A percentile compares a stretch with the other conserved stretches of the same genome.
Conservation (phyloP, 2,888 invertebrate species). For the Anagyrus pseudococci region DNA sequence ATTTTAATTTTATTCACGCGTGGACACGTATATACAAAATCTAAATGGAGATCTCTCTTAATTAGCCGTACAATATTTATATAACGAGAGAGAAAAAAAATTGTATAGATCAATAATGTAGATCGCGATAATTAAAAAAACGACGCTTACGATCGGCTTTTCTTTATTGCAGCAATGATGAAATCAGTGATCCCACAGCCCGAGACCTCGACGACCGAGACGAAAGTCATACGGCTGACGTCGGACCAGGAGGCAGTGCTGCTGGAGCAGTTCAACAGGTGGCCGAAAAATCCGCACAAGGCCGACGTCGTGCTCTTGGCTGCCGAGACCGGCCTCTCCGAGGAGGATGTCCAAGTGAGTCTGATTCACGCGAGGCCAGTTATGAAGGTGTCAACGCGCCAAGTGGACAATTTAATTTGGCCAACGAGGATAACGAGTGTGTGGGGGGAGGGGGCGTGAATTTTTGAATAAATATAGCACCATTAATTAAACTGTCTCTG, state of each 20-base stretch:
- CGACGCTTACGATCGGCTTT: no score
- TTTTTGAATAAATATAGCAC: no score
- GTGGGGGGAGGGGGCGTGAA: no score
- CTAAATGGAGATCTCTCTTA: no score
- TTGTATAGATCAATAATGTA: no score
- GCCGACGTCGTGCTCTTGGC: constrained; percentile 64
- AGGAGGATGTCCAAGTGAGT: constrained; percentile 63
- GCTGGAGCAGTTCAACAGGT: constrained; percentile 63
- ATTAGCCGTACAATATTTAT: no score
- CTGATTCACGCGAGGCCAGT: neutral
- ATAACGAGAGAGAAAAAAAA: no score
- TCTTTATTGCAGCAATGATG: constrained; percentile 43
- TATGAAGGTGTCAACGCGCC: neutral
- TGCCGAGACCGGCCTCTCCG: constrained; percentile 64
- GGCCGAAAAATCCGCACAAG: constrained; percentile 63
- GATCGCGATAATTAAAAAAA: no score
- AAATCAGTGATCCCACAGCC: constrained; percentile 43
- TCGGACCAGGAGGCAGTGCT: constrained; percentile 62
- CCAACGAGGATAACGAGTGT: no score
- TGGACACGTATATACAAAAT: no score
- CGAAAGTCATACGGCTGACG: constrained; percentile 55
- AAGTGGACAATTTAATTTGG: neutral
- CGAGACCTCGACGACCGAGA: constrained; percentile 41
- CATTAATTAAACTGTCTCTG: no score
- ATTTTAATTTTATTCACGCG: no score